A percentile compares a stretch with the other conserved stretches of the same genome.
These are phyloP conservation scores for Dicyrtoma fusca DNA, from an alignment of 2,888 invertebrate genomes.

Conservation along the genomic window DNA sequence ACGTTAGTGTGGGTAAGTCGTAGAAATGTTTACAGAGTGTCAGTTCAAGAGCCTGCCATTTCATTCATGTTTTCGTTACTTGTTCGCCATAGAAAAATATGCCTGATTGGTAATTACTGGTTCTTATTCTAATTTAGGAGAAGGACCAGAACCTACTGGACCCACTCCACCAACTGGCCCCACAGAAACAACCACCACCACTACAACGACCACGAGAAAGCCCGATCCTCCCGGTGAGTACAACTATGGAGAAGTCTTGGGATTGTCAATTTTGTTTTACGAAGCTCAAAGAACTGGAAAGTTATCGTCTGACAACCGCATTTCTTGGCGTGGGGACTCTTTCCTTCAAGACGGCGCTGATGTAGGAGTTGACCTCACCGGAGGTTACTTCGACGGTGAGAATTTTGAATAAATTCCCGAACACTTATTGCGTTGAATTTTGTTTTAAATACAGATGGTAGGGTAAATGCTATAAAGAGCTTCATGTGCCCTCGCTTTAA, in stretches of 20 bases:
- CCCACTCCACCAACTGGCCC: constrained; percentile 10
- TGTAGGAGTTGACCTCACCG: constrained; percentile 63
- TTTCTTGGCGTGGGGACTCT: constrained; percentile 65
- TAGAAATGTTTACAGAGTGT: too few relatives aligned
- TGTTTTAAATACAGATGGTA: too few relatives aligned
- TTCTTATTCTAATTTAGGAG: background rate
- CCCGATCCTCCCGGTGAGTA: constrained; percentile 46
- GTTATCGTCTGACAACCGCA: constrained; percentile 62
- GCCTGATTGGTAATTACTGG: too few relatives aligned
- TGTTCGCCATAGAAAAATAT: too few relatives aligned
- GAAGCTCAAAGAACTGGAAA: constrained; percentile 65
- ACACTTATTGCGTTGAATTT: too few relatives aligned
- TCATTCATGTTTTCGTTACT: too few relatives aligned
- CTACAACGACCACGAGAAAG: constrained; percentile 21
- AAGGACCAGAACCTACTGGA: constrained; percentile 20
- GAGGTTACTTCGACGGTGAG: constrained; percentile 66
- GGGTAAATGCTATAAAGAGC: too few relatives aligned
- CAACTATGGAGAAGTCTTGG: constrained; percentile 63
- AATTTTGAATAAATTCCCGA: too few relatives aligned
- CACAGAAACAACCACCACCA: constrained; percentile 29
- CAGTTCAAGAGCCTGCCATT: too few relatives aligned
- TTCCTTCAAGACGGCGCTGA: constrained; percentile 63
- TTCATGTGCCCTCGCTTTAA: too few relatives aligned
- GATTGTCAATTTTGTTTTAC: constrained; percentile 64
- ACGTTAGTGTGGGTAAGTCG: constrained; percentile 31